Conservation (phyloP, 2,113 vertebrate species). For the Ophiodon elongatus region DNA sequence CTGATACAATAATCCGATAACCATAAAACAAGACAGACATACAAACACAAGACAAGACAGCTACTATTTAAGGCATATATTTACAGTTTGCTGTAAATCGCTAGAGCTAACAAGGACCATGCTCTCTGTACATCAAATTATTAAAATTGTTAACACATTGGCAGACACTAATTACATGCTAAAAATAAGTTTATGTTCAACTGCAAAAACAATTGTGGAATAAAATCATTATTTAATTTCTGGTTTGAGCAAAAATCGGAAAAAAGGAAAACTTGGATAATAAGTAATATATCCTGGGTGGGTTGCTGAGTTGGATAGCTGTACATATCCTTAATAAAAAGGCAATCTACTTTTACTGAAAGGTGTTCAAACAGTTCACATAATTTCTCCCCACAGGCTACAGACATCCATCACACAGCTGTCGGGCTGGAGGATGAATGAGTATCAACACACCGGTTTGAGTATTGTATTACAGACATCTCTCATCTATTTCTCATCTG, state of each 20-base stretch:
- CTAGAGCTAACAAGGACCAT: constrained; percentile 56
- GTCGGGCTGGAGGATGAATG: neutral
- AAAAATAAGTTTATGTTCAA: constrained; percentile 52
- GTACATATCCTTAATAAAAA: constrained; percentile 15
- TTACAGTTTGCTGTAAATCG: constrained; percentile 66
- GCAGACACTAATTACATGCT: constrained; percentile 61
- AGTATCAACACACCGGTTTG: neutral
- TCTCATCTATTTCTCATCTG: neutral
- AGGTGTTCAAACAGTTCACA: constrained; percentile 17
- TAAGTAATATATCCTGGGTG: constrained; percentile 6
- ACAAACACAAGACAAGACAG: constrained; percentile 65
- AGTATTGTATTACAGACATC: constrained; percentile 24
- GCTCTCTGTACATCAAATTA: constrained; percentile 65
- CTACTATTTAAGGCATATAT: constrained; percentile 62
- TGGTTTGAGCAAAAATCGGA: constrained; percentile 26
- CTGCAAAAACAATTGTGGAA: constrained; percentile 49
- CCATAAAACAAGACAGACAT: constrained; percentile 68
- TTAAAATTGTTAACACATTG: constrained; percentile 50
- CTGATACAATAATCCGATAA: constrained; percentile 59
- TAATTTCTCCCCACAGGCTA: neutral
- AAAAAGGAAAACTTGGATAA: constrained; percentile 16
- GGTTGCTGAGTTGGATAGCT: constrained; percentile 7
- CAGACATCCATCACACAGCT: constrained; percentile 13
- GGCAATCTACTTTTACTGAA: constrained; percentile 1
- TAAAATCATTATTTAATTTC: constrained; percentile 29